Evolutionary conservation across 2,797 vertebrate genomes (phyloP), one percentile per base, ranked within the genome.

Genomic region (Amblyraja radiata): DNA sequence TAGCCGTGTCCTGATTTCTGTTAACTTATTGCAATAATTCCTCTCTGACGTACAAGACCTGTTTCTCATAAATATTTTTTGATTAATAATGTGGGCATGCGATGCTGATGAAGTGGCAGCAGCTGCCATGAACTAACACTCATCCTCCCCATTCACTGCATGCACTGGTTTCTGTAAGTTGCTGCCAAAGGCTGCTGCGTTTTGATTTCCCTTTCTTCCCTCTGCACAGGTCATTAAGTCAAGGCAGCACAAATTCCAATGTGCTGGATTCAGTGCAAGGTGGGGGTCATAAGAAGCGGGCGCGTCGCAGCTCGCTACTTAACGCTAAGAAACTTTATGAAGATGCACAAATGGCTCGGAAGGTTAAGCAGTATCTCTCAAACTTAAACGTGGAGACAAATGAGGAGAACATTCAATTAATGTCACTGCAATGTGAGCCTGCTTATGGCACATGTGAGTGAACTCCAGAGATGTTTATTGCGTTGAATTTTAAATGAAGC

Each of bases 301-400:
- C 98, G 0, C 97, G 98, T 0, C 97, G 99, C 94, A 99, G 98
- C 96, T 99, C 99, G 0, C 97, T 99, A 0, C 97, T 99, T 14
- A 99, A 99, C 0, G 98, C 98, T 88, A 99, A 99, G 96, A 99
- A 99, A 94, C 96, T 99, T 1, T 99, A 99, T 0, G 98, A 99
- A 95, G 99, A 99, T 23, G 99, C 99, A 0, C 99, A 99, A 94
- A 99, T 99, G 99, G 98, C 98, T 0, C 96, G 98, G 83, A 99
- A 98, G 95, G 99, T 99, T 93, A 99, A 98, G 95, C 99, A 99
- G 95, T 99, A 99, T 95, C 96, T 99, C 93, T 98, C 97, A 77
- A 97, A 99, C 96, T 96, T 99, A 94, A 96, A 95, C 0, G 98
- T 99, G 90, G 98, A 99, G 95, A 96, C 96, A 0, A 98, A 99